A percentile compares a stretch with the other conserved stretches of the same genome.
Conservation (phyloP, 2,888 invertebrate species). For the Embidobia sp. region DNA sequence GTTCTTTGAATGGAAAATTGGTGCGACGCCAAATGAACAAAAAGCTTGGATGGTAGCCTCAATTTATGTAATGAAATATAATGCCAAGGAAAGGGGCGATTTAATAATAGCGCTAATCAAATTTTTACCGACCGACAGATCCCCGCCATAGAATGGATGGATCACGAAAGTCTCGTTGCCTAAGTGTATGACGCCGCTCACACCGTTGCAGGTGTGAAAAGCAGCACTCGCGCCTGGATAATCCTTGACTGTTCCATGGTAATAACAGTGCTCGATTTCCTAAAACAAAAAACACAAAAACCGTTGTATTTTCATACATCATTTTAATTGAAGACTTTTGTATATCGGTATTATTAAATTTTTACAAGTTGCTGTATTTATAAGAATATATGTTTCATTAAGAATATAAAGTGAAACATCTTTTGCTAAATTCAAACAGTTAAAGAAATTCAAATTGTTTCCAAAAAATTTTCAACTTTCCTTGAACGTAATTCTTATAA, state of each 20-base stretch:
- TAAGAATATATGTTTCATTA: too few species aligned
- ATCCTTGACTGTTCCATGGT: conserved; percentile 98
- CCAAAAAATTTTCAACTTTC: too few species aligned
- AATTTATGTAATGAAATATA: conserved; percentile 23
- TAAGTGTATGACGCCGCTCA: conserved; percentile 98
- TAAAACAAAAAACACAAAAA: conserved; percentile 78
- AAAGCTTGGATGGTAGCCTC: neutral
- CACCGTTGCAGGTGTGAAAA: conserved; percentile 98
- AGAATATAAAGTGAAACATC: too few species aligned
- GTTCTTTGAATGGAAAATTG: conserved; percentile 19
- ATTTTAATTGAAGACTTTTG: too few species aligned
- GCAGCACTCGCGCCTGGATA: conserved; percentile 98
- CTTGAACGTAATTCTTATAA: too few species aligned
- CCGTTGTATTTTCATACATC: conserved; percentile 25
- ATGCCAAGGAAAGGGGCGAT: neutral
- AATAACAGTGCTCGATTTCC: conserved; percentile 99
- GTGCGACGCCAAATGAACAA: conserved; percentile 23
- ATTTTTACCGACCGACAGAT: conserved; percentile 93
- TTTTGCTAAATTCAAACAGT: too few species aligned
- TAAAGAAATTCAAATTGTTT: too few species aligned
- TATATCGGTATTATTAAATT: too few species aligned
- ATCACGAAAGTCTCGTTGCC: conserved; percentile 99
- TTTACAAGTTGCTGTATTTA: too few species aligned
- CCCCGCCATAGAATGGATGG: conserved; percentile 98
- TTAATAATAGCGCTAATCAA: conserved; percentile 38